A percentile compares a stretch with the other conserved stretches of the same genome.
Conservation (phyloP, 2,888 invertebrate genomes). For the Drosophila mimica region DNA sequence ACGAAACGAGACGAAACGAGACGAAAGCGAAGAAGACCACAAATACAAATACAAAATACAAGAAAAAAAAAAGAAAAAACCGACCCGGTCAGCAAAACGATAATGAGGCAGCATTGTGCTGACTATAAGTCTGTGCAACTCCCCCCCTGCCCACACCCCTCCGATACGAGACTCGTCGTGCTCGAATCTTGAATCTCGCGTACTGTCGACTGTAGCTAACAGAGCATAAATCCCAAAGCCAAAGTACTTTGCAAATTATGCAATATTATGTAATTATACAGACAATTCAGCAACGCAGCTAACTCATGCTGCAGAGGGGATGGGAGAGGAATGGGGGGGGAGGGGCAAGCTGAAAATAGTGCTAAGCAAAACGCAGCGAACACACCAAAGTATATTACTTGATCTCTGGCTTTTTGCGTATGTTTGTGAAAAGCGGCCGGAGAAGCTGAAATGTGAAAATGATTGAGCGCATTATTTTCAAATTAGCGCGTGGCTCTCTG, state of each 20-base stretch:
- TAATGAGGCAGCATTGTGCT: constrained; percentile 71
- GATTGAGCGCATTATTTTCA: constrained; percentile 82
- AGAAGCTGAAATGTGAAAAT: constrained; percentile 72
- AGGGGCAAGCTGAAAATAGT: neutral
- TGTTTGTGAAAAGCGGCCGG: constrained; percentile 40
- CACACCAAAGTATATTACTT: constrained; percentile 40
- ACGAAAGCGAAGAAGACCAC: constrained; percentile 36
- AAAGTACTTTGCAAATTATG: constrained; percentile 80
- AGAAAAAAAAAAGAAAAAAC: constrained; percentile 21
- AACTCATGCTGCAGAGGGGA: constrained; percentile 3
- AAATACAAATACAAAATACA: neutral
- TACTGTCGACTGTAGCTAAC: constrained; percentile 68
- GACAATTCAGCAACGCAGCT: constrained; percentile 65
- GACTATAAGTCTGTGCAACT: constrained; percentile 15
- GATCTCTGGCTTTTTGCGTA: constrained; percentile 30
- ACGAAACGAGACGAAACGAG: constrained; percentile 30
- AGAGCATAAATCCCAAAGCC: constrained; percentile 82
- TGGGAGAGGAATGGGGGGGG: neutral
- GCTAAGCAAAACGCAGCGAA: constrained; percentile 10
- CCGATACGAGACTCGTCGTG: constrained; percentile 25
- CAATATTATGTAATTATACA: constrained; percentile 81
- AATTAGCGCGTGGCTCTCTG: constrained; percentile 77
- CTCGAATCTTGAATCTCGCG: constrained; percentile 25
- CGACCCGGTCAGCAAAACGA: constrained; percentile 68
- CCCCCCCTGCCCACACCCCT: neutral